These are phyloP conservation scores for Dermolepida albohirtum DNA, from an alignment of 2,888 invertebrate species.

Conservation along the genomic window DNA sequence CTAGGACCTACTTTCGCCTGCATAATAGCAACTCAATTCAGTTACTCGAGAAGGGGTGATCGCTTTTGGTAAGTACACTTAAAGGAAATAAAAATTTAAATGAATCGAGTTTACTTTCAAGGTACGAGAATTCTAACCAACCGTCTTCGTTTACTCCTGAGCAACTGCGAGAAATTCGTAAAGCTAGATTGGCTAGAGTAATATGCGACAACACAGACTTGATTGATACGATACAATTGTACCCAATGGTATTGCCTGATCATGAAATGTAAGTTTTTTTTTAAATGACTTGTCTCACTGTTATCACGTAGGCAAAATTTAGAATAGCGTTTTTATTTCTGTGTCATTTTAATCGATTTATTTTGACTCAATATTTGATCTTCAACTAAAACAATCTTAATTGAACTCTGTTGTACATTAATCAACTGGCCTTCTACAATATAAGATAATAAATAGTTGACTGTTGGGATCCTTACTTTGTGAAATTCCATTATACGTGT, in stretches of 20 bases:
- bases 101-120: constrained; percentile 52
- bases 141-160: constrained; percentile 91
- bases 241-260: constrained; percentile 92
- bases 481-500: no score
- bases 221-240: constrained; percentile 90
- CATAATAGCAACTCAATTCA: constrained; percentile 93
- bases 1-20: constrained; percentile 95
- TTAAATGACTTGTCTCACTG: constrained; percentile 25
- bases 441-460: no score
- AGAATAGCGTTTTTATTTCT: no score
- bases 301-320: no score
- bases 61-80: constrained; percentile 80
- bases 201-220: constrained; percentile 94
- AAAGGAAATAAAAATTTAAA: constrained; percentile 5
- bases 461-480: no score
- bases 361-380: no score
- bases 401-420: no score
- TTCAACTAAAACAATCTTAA: no score
- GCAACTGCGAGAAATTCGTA: constrained; percentile 85
- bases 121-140: constrained; percentile 90
- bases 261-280: constrained; percentile 86
- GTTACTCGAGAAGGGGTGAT: constrained; percentile 88
- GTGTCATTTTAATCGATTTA: no score
- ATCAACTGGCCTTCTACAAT: no score
- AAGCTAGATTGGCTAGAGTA: constrained; percentile 82